Conservation (phyloP, 2,113 vertebrate genomes). For the Pongo abelii region DNA sequence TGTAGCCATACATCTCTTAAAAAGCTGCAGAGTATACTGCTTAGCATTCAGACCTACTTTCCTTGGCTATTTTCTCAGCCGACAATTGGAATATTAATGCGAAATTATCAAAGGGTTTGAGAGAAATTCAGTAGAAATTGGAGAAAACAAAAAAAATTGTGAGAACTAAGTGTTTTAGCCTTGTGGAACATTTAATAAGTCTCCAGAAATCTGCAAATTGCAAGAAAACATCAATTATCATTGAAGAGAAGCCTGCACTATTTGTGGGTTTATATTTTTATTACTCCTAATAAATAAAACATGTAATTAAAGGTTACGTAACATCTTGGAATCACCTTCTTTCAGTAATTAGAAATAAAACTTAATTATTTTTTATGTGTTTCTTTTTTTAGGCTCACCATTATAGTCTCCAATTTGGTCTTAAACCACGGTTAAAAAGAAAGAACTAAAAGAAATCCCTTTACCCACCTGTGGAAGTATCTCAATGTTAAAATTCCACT, state of each 20-base stretch:
- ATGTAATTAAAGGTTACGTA: background rate
- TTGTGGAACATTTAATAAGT: background rate
- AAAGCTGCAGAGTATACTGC: background rate
- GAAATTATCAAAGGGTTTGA: background rate
- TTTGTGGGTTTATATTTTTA: background rate
- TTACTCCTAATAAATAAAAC: slow-evolving; percentile 7
- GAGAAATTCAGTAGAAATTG: slow-evolving; percentile 14
- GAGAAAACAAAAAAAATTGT: background rate
- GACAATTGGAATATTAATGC: background rate
- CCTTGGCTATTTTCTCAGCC: background rate
- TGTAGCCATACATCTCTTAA: background rate
- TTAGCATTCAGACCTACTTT: slow-evolving; percentile 1
- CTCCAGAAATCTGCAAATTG: background rate
- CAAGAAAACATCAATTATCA: background rate
- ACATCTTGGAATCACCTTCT: background rate
- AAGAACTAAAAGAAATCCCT: background rate
- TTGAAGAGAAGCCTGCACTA: background rate
- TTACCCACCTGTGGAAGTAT: slow-evolving; percentile 24
- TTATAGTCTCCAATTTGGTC: background rate
- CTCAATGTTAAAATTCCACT: background rate
- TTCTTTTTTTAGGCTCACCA: slow-evolving; percentile 2
- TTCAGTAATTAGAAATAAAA: slow-evolving; percentile 43
- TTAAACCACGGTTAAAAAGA: slow-evolving; percentile 22
- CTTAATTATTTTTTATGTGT: background rate
- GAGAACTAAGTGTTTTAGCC: slow-evolving; percentile 2